A percentile compares a stretch with the other conserved stretches of the same genome.
Evolutionary conservation across 2,113 vertebrate species (phyloP).

Genomic region (Rhadina sibilatrix): DNA sequence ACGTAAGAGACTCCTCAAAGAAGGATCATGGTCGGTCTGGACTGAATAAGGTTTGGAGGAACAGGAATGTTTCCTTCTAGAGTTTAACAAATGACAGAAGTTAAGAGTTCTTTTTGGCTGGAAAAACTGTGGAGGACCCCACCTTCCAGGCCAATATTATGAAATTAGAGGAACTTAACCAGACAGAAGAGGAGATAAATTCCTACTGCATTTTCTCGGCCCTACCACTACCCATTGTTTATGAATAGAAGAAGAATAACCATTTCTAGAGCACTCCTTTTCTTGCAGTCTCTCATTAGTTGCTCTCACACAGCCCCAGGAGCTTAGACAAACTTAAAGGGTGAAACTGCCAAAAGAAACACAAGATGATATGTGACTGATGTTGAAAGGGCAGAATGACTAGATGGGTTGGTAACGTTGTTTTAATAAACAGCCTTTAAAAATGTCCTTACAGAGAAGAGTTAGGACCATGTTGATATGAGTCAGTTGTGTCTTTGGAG

Average conservation of each 20-base stretch:
- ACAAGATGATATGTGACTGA: neutral
- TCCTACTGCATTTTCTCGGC: neutral
- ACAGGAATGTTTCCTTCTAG: neutral
- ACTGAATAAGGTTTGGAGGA: neutral
- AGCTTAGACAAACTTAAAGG: neutral
- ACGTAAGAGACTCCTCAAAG: neutral
- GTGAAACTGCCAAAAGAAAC: conserved; percentile 45
- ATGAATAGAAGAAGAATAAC: neutral
- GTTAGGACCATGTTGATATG: neutral
- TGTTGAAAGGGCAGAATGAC: conserved; percentile 28
- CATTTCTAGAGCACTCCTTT: neutral
- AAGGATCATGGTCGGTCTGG: neutral
- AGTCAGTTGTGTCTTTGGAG: conserved; percentile 2
- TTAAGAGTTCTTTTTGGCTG: neutral
- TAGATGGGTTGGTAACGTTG: neutral
- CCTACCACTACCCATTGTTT: neutral
- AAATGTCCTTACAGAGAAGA: conserved; percentile 12
- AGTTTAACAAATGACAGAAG: conserved; percentile 19
- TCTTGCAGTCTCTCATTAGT: neutral
- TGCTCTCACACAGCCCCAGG: neutral
- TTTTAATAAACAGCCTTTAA: conserved; percentile 5
- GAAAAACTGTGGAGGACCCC: neutral
- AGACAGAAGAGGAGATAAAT: conserved; percentile 5
- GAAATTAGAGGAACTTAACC: conserved; percentile 10
- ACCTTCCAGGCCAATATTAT: conserved; percentile 8